Conservation (phyloP, 2,797 vertebrate species). For the Gymnoscopelus microlampas region DNA sequence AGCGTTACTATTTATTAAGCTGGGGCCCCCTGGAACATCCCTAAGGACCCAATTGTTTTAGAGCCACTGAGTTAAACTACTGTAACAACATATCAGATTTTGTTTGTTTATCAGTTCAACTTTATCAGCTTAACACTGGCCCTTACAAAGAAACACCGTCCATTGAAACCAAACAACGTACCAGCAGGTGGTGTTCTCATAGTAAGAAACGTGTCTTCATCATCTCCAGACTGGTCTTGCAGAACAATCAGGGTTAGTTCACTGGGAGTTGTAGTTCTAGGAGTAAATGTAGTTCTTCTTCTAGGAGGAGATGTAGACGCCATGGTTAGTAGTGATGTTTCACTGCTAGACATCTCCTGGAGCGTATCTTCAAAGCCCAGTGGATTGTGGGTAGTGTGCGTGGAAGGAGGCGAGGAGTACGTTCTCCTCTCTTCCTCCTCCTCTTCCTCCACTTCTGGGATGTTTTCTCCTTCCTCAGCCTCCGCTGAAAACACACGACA, state of each 20-base stretch:
- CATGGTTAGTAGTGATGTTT: background rate
- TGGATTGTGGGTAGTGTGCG: background rate
- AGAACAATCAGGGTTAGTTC: fast-evolving
- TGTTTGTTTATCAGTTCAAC: no score
- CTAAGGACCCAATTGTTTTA: no score
- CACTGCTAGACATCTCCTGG: no score
- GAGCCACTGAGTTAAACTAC: no score
- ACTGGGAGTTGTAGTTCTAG: slow-evolving; percentile 31
- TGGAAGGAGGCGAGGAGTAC: background rate
- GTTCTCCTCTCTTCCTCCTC: slow-evolving; percentile 14
- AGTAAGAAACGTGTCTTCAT: background rate
- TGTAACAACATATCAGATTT: no score
- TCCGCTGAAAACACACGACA: slow-evolving; percentile 17
- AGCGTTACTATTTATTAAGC: no score
- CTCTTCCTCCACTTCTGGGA: slow-evolving; percentile 21
- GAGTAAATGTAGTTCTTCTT: background rate
- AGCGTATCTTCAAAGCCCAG: background rate
- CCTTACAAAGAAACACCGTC: background rate
- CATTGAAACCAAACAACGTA: background rate
- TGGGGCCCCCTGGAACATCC: no score
- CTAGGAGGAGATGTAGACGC: background rate
- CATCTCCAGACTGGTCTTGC: background rate
- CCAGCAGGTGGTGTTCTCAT: no score
- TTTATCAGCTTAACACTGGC: no score
- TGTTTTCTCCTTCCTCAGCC: slow-evolving; percentile 23